Base-by-base conservation (phyloP, 2,113 vertebrate species). In the Apodemus sylvaticus region DNA sequence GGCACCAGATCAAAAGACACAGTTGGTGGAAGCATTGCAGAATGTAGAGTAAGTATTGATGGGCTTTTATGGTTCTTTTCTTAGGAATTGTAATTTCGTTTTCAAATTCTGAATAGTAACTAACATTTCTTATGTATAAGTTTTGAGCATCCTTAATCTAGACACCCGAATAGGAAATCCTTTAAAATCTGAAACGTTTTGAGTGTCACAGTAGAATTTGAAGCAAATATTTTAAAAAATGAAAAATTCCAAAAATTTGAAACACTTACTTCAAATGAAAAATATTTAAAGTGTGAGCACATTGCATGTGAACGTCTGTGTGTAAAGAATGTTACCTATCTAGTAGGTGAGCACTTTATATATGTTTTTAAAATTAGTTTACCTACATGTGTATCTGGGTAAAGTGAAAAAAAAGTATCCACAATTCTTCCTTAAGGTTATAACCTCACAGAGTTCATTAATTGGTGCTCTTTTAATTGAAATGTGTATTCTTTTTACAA, bases 1-100 rank as follows among this genome's bases (percentile, higher is more conserved):
- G 99, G 99, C 99, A 0, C 99, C 99, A 0, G 99, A 99, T 96
- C 99, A 99, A 99, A 99, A 99, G 98, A 99, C 99, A 3, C 99
- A 99, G 92, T 96, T 99, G 95, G 98, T 99, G 95, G 99, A 99
- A 98, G 99, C 99, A 2, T 98, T 99, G 91, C 99, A 99, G 98
- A 99, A 99, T 24, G 99, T 99, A 5, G 99, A 99, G 99, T 99
- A 94, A 99, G 99, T 99, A 96, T 89, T 90, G 36, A 11, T 91
- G 53, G 58, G 1, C 11, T 77, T 79, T 53, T 45, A 12, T 60
- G 68, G 45, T 73, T 74, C 51, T 1, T 14, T 64, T 53, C 53
- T 4, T 12, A n/a, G 45, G 45, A 94, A 26, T 95, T 92, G 3
- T 19, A 76, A 31, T 96, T 96, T 87, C 20, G 78, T 94, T 90